Conservation (phyloP, 2,113 vertebrate species). For the Hippocampus guttulatus region DNA sequence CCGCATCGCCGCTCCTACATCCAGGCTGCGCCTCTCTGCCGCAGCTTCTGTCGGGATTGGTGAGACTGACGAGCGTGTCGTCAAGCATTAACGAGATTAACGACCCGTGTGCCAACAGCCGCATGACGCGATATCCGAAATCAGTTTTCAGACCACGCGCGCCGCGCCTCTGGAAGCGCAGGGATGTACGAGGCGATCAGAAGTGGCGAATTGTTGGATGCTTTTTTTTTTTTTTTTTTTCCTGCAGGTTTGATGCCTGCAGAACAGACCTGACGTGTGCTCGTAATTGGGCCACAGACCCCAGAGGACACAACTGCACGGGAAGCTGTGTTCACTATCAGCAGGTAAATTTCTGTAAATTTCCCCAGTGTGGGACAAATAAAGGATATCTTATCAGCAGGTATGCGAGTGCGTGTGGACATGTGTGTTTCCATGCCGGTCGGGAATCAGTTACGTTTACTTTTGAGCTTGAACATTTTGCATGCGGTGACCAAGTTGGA, state of each 20-base stretch:
- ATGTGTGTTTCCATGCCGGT: neutral
- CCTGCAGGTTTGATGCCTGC: constrained; percentile 77
- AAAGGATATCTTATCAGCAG: too few relatives aligned
- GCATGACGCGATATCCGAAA: neutral
- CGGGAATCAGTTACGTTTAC: too few relatives aligned
- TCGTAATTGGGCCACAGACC: constrained; percentile 71
- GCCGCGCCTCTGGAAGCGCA: too few relatives aligned
- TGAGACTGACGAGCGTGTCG: constrained; percentile 49
- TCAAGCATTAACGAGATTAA: neutral
- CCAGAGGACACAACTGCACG: constrained; percentile 68
- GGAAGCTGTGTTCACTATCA: constrained; percentile 72
- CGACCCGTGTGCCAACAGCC: neutral
- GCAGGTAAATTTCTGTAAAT: too few relatives aligned
- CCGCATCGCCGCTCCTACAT: constrained; percentile 58
- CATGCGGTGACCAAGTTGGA: neutral
- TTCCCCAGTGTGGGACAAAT: too few relatives aligned
- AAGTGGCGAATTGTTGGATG: neutral
- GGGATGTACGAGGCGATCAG: too few relatives aligned
- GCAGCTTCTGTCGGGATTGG: constrained; percentile 81
- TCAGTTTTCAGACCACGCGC: neutral
- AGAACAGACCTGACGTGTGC: constrained; percentile 74
- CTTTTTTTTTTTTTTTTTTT: too few relatives aligned
- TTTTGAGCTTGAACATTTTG: neutral
- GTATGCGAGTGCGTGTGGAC: neutral
- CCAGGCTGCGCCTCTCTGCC: constrained; percentile 76